Percentiles rank a stretch among this genome's conserved stretches.
Conservation (phyloP, 2,113 vertebrate genomes). For the Sinocyclocheilus anophthalmus region DNA sequence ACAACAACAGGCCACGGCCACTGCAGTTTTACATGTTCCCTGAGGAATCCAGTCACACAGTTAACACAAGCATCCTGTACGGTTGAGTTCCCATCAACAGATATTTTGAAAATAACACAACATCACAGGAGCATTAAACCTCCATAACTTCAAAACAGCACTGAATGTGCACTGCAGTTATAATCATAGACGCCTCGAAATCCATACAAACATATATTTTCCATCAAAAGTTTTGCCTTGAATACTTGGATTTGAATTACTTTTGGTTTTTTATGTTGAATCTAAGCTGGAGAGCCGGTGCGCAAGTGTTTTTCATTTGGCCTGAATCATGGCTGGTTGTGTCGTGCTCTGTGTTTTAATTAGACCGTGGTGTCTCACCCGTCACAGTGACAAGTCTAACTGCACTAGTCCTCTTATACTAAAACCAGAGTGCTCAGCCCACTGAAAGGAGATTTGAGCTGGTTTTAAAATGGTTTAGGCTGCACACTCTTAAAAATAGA, state of each 20-base stretch:
- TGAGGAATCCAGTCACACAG: not conserved
- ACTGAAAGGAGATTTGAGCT: not conserved
- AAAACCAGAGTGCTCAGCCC: not conserved
- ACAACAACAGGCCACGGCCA: not conserved
- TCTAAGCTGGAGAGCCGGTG: not conserved
- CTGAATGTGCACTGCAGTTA: not conserved
- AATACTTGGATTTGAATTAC: not conserved
- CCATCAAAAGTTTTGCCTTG: not conserved
- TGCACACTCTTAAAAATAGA: too few relatives aligned
- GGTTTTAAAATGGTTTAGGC: not conserved
- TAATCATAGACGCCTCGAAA: not conserved
- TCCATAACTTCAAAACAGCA: not conserved
- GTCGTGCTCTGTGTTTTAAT: constrained; percentile 51
- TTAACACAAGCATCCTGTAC: not conserved
- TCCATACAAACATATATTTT: not conserved
- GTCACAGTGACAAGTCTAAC: constrained; percentile 7
- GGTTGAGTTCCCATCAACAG: not conserved
- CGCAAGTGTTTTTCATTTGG: constrained; percentile 27
- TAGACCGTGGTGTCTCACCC: not conserved
- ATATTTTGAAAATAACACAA: not conserved
- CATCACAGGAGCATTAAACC: not conserved
- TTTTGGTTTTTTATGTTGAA: not conserved
- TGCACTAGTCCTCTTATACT: not conserved
- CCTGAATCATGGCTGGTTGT: constrained; percentile 19
- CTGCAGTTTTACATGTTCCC: constrained; percentile 9